Evolutionary conservation across 2,797 vertebrate genomes (phyloP), one percentile per base, ranked within the genome.

Genomic region (Fistularia tabacaria): DNA sequence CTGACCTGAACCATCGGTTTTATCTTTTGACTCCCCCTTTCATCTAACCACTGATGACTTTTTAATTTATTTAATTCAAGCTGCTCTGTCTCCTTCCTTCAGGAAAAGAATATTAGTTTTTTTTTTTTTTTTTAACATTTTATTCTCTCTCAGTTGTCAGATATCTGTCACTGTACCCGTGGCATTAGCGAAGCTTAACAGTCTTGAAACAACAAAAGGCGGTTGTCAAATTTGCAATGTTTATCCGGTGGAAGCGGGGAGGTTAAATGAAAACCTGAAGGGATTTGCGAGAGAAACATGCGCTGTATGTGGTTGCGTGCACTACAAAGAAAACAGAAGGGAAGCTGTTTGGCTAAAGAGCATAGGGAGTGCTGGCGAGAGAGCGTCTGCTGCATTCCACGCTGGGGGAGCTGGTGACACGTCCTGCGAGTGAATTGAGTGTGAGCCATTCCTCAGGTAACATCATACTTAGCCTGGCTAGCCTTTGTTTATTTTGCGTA

Each of bases 401-500:
- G 55, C 59, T 13, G 55, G 42, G 56, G 46, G 66, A 69, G 64
- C 59, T 58, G 49, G 73, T 71, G 84, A 78, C 69, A 74, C 49
- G 71, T 79, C 81, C 73, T 76, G 52, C 59, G 72, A 66, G 73
- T 59, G 54, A 65, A 64, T 50, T 46, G 54, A 79, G 65, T 45
- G 60, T 46, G 59, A 71, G 60, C 72, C 77, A 79, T 81, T 73
- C 76, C 54, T 77, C 69, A 80, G 74, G 86, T 83, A 88, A 88
- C 65, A 83, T 80, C 80, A 67, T 66, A 63, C 67, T 38, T 49
- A 61, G 47, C 52, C 62, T 70, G 69, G 67, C 66, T 57, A 52
- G 49, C 54, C 60, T 76, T 72, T 81, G 73, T 78, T 85, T 82
- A 71, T 71, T 74, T 74, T 69, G 59, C 6, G 15, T 46, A 54